Evolutionary conservation across 1,140 invertebrate species (phyloP), one percentile per base, ranked within the genome.

Genomic region (Luehdorfia chinensis): DNA sequence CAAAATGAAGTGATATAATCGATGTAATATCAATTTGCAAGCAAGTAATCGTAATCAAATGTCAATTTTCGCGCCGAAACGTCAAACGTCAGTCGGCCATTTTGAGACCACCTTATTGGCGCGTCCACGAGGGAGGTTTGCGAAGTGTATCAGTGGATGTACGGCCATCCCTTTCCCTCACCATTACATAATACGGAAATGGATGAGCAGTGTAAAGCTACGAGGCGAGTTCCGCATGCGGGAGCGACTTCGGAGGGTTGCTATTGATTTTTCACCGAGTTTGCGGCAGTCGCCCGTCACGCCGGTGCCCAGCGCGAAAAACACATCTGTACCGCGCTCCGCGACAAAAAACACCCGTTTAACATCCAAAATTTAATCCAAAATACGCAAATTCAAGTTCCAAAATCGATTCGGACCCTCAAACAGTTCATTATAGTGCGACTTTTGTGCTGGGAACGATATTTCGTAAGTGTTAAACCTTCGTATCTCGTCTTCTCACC

Each of bases 241-340:
- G 78, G 50, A 50, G 45, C 27, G 59, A 58, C 46, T 53, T 58
- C 61, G 56, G 66, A 64, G 78, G 75, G 75, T 76, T 50, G 78
- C 58, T 84, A 85, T 84, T 84, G 81, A 85, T 85, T 84, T 84
- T 85, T 71, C 75, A 45, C 55, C 12, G 69, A 80, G 74, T 78
- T 80, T 85, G 81, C 79, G 75, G 79, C 79, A 85, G 81, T 85
- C 80, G 64, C 56, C 64, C 66, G 67, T 54, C 67, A 71, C 66
- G 74, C 77, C 81, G 79, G 81, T 78, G 65, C 67, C 73, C 67
- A 81, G 72, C 77, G 76, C 78, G 78, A 85, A 85, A 80, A 78
- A 83, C 65, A 78, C 71, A 66, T 65, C 67, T 57, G 59, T 59
- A 52, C 41, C 75, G 80, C 77, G 76, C 76, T 62, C 61, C 76